Evolutionary conservation across 2,797 vertebrate species (phyloP).

Genomic region (Setipinna tenuifilis): DNA sequence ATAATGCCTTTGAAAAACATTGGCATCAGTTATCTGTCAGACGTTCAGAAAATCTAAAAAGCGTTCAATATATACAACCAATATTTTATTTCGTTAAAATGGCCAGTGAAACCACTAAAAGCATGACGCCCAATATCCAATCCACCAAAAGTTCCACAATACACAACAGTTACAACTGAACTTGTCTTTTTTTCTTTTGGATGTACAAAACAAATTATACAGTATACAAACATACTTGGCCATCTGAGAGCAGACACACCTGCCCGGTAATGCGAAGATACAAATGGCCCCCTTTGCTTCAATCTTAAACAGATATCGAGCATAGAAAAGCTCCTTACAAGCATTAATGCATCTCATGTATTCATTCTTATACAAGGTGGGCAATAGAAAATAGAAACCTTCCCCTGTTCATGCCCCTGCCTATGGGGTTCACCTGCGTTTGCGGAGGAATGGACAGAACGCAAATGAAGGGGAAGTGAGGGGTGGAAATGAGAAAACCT

Average conservation of each 20-base stretch:
- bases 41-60: neutral
- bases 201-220: slow-evolving; percentile 53
- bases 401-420: neutral
- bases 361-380: slow-evolving; percentile 55
- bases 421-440: neutral
- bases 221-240: slow-evolving; percentile 44
- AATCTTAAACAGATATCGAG: slow-evolving; percentile 33
- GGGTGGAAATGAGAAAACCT: neutral
- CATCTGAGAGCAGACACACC: slow-evolving; percentile 29
- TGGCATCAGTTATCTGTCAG: neutral
- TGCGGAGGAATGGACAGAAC: neutral
- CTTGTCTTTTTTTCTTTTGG: neutral
- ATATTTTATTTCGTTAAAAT: slow-evolving; percentile 54
- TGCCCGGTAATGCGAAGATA: slow-evolving; percentile 51
- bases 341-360: slow-evolving; percentile 62
- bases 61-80: slow-evolving; percentile 28
- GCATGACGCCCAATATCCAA: slow-evolving; percentile 22
- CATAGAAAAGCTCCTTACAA: slow-evolving; percentile 49
- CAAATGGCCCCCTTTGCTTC: slow-evolving; percentile 45
- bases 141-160: slow-evolving; percentile 40
- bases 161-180: slow-evolving; percentile 41
- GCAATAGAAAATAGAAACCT: slow-evolving; percentile 6
- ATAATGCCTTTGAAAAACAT: neutral
- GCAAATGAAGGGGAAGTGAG: neutral
- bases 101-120: slow-evolving; percentile 36